Percentiles rank a stretch among this genome's conserved stretches.
phyloP scores from a whole-genome alignment of 1,140 invertebrate species.

The Chrysopa pallens region DNA sequence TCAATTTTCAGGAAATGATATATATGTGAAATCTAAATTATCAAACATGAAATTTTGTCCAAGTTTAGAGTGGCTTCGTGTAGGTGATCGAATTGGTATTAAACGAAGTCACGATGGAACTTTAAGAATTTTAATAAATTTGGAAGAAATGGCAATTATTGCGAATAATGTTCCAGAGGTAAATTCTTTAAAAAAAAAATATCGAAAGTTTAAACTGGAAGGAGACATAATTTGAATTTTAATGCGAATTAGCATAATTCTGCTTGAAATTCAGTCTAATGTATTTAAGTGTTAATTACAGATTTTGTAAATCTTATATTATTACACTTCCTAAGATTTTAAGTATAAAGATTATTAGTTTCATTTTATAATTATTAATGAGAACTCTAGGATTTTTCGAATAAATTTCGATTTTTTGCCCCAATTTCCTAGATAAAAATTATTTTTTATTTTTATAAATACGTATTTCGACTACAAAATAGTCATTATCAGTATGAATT shows the following conservation, averaged over 20 bases:
- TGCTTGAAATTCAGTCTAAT: conserved; percentile 1
- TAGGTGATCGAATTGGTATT: conserved; percentile 50
- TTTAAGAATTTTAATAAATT: conserved; percentile 52
- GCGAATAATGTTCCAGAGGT: conserved; percentile 58
- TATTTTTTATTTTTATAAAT: too few relatives aligned
- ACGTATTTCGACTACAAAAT: too few relatives aligned
- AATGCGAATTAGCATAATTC: not conserved
- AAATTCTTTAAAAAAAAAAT: conserved; percentile 5
- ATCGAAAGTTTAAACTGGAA: too few relatives aligned
- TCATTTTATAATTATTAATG: too few relatives aligned
- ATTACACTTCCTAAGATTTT: not conserved
- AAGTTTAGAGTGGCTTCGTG: conserved; percentile 59
- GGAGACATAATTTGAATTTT: not conserved
- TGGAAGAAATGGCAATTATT: conserved; percentile 69
- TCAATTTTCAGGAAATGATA: conserved; percentile 38
- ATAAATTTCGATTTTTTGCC: too few relatives aligned
- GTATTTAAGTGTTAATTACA: conserved; percentile 2
- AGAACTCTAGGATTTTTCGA: too few relatives aligned
- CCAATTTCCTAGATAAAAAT: too few relatives aligned
- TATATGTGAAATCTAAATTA: conserved; percentile 37
- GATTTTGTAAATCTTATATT: not conserved
- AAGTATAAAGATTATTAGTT: too few relatives aligned
- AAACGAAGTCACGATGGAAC: conserved; percentile 38
- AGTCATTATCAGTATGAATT: too few relatives aligned
- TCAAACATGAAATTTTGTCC: conserved; percentile 45